Base-by-base conservation (phyloP, 2,888 invertebrate genomes). In the Adelphocoris suturalis region DNA sequence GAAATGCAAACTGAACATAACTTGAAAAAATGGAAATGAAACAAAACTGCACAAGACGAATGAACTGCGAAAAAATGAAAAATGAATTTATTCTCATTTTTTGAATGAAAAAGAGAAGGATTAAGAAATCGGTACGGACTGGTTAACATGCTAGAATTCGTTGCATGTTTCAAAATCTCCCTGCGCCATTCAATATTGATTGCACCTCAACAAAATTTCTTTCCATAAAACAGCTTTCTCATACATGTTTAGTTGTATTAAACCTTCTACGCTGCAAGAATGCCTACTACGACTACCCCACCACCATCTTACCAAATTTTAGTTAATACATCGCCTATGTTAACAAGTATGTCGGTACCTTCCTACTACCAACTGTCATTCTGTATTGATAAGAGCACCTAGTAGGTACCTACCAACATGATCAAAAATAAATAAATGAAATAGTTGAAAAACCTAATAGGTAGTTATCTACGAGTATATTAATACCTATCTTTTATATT, bases 191-290 rank as follows among this genome's bases (percentile, higher is more conserved):
- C 48, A 27, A 27, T 23, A 19, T 82, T 52, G 19, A 13, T 68
- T 23, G 68, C 19, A 68, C 9, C 61, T 68, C 57, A 57, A 16
- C n/a, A 27, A 46, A 28, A 52, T 27, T 82, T 82, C 82, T 48
- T 48, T 82, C 52, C 82, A 52, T 16, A 19, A 27, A 82, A 47
- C 82, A 48, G 82, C 82, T 82, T 82, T 82, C 82, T 82, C 82
- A 82, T 82, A 48, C 52, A 14, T 68, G 57, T 14, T 57, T n/a
- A 7, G 57, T 16, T 57, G 16, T n/a, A 16, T 57, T 16, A 16
- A 57, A 14, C 14, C 16, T 12, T 16, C 57, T 16, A 16, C n/a
- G 16, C 16, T n/a, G n/a, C n/a, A 5, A 16, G n/a, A 57, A 57
- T n/a, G 5, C n/a, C n/a, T n/a, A 57, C 37, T 37, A 57, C 57